phyloP scores from a whole-genome alignment of 2,888 invertebrate species.

The Autographa pulchrina region DNA sequence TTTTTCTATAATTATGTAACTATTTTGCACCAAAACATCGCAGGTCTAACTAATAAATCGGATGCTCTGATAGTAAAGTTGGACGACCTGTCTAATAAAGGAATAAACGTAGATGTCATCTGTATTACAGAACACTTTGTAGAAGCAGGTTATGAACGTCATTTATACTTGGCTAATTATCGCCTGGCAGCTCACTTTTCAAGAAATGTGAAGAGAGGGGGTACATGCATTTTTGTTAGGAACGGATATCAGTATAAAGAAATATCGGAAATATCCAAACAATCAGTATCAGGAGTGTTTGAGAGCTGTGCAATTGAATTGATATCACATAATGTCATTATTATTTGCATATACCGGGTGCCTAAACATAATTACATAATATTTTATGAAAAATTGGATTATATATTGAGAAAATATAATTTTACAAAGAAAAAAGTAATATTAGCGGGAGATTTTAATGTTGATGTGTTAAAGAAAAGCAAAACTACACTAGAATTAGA shows the following conservation, averaged over 20 bases:
- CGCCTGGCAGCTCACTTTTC: constrained; percentile 7
- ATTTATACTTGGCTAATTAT: neutral
- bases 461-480: no score
- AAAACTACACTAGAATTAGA: no score
- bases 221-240: constrained; percentile 8
- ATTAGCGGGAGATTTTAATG: no score
- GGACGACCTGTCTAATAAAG: constrained; percentile 9
- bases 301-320: constrained; percentile 7
- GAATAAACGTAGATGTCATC: constrained; percentile 6
- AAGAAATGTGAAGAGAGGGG: constrained; percentile 11
- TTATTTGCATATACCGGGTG: constrained; percentile 8
- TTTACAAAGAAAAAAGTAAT: no score
- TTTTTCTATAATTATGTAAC: constrained; percentile 9
- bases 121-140: constrained; percentile 1
- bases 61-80: constrained; percentile 4
- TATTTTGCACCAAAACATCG: constrained; percentile 5
- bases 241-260: constrained; percentile 8
- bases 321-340: constrained; percentile 6
- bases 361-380: neutral
- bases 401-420: no score
- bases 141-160: constrained; percentile 6
- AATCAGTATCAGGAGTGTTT: neutral
- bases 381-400: no score
- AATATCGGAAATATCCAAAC: neutral
- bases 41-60: no score